These are phyloP conservation scores for Montipora sp. DNA, from an alignment of 64 coral and sea anemone genomes.

Conservation along the genomic window DNA sequence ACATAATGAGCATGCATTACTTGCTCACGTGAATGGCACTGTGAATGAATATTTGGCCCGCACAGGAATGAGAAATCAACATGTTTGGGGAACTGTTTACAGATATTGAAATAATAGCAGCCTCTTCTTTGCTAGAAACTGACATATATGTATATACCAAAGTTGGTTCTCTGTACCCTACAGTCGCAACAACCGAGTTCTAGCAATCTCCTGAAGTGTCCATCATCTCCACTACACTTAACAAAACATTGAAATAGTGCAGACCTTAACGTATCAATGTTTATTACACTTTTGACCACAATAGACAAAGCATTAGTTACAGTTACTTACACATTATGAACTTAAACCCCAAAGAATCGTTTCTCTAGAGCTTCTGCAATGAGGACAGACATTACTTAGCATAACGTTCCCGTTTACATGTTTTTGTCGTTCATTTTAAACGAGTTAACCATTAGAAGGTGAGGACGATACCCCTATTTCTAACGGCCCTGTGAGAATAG, in stretches of 20 bases:
- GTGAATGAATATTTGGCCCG: too few species aligned
- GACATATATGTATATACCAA: too few species aligned
- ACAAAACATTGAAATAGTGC: conserved; percentile 68
- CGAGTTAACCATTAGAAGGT: too few species aligned
- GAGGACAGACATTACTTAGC: conserved; percentile 2
- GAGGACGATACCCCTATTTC: too few species aligned
- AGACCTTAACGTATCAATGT: conserved; percentile 50
- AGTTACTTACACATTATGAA: conserved; percentile 59
- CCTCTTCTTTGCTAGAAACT: too few species aligned
- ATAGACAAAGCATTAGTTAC: conserved; percentile 55
- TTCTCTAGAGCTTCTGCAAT: conserved; percentile 62
- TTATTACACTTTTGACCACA: conserved; percentile 30
- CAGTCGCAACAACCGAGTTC: conserved; percentile 39
- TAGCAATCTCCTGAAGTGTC: conserved; percentile 53
- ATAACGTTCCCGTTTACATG: conserved; percentile 62
- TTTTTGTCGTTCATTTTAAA: conserved; percentile 46
- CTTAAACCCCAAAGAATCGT: conserved; percentile 60
- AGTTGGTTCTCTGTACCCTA: not conserved
- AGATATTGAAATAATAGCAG: too few species aligned
- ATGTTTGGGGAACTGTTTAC: too few species aligned
- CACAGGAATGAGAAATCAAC: too few species aligned
- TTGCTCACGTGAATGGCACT: too few species aligned
- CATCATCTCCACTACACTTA: conserved; percentile 40
- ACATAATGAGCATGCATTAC: too few species aligned
- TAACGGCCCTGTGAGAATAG: too few species aligned